Evolutionary conservation across 1,140 invertebrate genomes (phyloP).

Genomic region (Heliothis virescens): DNA sequence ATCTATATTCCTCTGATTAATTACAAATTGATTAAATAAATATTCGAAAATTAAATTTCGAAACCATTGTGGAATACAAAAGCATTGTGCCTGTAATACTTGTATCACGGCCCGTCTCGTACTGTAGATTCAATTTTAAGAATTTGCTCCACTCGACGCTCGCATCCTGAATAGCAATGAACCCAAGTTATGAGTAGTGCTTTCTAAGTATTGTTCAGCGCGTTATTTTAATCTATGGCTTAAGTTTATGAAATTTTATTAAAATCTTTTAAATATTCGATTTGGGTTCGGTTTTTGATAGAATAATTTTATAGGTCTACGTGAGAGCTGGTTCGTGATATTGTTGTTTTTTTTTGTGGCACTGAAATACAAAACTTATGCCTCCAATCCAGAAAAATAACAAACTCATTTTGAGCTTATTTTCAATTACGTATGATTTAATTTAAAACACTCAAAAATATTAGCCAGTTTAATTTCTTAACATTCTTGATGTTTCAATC

Average conservation of each 20-base stretch:
- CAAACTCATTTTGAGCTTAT: not conserved
- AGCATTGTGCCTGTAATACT: constrained; percentile 54
- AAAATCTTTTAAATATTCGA: constrained; percentile 26
- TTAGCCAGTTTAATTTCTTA: too few relatives aligned
- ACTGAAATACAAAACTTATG: too few relatives aligned
- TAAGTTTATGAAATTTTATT: constrained; percentile 53
- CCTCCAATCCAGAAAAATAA: too few relatives aligned
- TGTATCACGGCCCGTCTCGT: constrained; percentile 71
- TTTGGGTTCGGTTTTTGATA: constrained; percentile 18
- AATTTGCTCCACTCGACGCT: constrained; percentile 76
- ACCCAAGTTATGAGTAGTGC: constrained; percentile 67
- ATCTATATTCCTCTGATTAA: too few relatives aligned
- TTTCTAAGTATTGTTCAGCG: constrained; percentile 62
- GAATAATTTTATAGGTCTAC: not conserved
- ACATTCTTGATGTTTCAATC: too few relatives aligned
- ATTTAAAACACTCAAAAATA: not conserved
- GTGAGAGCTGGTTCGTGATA: not conserved
- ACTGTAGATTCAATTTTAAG: constrained; percentile 80
- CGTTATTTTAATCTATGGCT: constrained; percentile 49
- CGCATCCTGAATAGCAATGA: constrained; percentile 77
- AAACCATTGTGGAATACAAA: constrained; percentile 47
- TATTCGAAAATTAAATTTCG: not conserved
- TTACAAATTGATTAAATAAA: too few relatives aligned
- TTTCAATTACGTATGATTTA: not conserved
- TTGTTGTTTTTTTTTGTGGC: not conserved